phyloP scores from a whole-genome alignment of 1,140 invertebrate species.

The Penaeus japonicus region DNA sequence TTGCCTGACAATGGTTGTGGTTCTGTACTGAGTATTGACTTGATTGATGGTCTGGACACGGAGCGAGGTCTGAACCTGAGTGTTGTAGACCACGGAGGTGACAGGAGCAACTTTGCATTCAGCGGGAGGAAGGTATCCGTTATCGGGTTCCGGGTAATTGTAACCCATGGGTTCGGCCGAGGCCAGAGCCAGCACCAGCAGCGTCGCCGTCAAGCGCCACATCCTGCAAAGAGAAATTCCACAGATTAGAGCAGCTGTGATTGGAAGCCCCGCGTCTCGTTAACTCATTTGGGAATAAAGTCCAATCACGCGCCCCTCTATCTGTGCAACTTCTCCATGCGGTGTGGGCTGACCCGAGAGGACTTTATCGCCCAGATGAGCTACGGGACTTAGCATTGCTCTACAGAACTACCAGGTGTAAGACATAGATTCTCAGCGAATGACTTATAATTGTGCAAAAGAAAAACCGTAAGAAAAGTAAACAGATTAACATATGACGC shows the following conservation, averaged over 20 bases:
- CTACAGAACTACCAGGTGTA: no score
- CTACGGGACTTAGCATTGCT: not conserved
- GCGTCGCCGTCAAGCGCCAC: slow-evolving; percentile 45
- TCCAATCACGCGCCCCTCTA: slow-evolving; percentile 55
- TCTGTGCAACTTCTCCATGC: slow-evolving; percentile 48
- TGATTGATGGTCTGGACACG: slow-evolving; percentile 7
- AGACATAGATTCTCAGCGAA: no score
- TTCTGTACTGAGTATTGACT: slow-evolving; percentile 29
- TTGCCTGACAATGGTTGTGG: slow-evolving; percentile 43
- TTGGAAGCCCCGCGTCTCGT: slow-evolving; percentile 53
- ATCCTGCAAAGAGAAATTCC: slow-evolving; percentile 53
- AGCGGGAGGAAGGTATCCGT: slow-evolving; percentile 19
- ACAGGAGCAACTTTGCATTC: slow-evolving; percentile 17
- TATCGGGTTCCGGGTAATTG: slow-evolving; percentile 6
- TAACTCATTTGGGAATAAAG: slow-evolving; percentile 56
- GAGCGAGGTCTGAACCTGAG: slow-evolving; percentile 32
- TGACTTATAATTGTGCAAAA: no score
- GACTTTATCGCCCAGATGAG: slow-evolving; percentile 56
- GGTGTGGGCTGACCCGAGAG: slow-evolving; percentile 45
- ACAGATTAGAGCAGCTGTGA: slow-evolving; percentile 55
- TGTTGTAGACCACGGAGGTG: slow-evolving; percentile 8
- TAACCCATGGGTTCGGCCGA: slow-evolving; percentile 20
- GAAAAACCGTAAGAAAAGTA: no score
- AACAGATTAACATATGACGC: no score
- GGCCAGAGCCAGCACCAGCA: slow-evolving; percentile 26